Percentiles rank a stretch among this genome's conserved stretches.
phyloP scores from a whole-genome alignment of 2,888 invertebrate species.

The Germaria angustata region DNA sequence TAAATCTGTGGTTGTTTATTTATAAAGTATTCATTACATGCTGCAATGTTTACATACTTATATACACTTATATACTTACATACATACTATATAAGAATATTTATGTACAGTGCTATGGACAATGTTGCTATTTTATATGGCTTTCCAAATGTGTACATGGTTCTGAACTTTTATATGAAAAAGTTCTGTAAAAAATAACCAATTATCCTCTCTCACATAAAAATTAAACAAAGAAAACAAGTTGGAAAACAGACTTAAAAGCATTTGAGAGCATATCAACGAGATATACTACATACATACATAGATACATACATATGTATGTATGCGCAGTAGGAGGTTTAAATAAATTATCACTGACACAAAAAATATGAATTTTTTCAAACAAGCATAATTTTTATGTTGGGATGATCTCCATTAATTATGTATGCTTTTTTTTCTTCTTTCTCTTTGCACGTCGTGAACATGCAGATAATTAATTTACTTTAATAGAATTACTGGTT shows the following conservation, averaged over 20 bases:
- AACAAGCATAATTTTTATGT: slow-evolving; percentile 43
- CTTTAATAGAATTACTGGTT: neutral
- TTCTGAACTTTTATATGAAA: slow-evolving; percentile 23
- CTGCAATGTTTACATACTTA: slow-evolving; percentile 34
- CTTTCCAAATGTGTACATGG: slow-evolving; percentile 30
- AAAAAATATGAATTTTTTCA: slow-evolving; percentile 27
- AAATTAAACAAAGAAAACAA: slow-evolving; percentile 52
- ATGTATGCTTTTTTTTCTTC: neutral
- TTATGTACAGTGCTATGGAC: slow-evolving; percentile 29
- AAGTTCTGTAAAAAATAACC: slow-evolving; percentile 22
- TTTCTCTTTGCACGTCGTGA: slow-evolving; percentile 5
- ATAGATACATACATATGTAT: no score
- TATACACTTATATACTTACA: no score
- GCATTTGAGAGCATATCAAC: slow-evolving; percentile 20
- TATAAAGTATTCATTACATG: slow-evolving; percentile 32
- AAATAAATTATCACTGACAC: slow-evolving; percentile 47
- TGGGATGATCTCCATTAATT: slow-evolving; percentile 19
- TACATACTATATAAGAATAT: no score
- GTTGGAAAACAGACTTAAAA: slow-evolving; percentile 32
- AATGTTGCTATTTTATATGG: slow-evolving; percentile 51
- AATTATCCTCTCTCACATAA: slow-evolving; percentile 33
- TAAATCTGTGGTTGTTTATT: slow-evolving; percentile 12
- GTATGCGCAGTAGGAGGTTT: slow-evolving; percentile 56
- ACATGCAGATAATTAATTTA: neutral
- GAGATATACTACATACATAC: no score